Conservation (phyloP, 2,888 invertebrate species). For the Leptinotarsa rubiginosa region DNA sequence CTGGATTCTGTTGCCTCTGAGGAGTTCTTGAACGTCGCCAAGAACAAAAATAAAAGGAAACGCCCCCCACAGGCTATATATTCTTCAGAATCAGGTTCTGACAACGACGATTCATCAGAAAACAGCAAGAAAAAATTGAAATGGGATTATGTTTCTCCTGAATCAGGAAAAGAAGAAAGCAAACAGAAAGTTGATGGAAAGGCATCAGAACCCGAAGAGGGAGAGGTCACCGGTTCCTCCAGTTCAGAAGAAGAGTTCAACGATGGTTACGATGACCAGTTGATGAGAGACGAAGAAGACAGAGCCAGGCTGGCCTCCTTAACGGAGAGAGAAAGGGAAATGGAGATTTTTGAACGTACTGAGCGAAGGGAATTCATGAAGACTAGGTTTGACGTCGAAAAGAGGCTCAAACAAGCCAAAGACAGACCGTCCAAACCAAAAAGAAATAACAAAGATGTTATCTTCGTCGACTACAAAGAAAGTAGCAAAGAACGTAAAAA, state of each 20-base stretch:
- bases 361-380: slow-evolving; percentile 94
- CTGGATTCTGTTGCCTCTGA: slow-evolving; percentile 74
- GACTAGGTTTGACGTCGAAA: slow-evolving; percentile 95
- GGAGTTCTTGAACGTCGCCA: slow-evolving; percentile 85
- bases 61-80: slow-evolving; percentile 64
- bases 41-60: slow-evolving; percentile 78
- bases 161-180: slow-evolving; percentile 65
- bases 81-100: slow-evolving; percentile 59
- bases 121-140: slow-evolving; percentile 49
- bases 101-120: too few species aligned
- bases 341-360: slow-evolving; percentile 95
- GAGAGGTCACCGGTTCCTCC: too few species aligned
- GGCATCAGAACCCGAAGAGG: too few species aligned
- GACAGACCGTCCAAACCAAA: slow-evolving; percentile 75
- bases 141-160: slow-evolving; percentile 53
- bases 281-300: slow-evolving; percentile 98
- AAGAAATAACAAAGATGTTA: slow-evolving; percentile 73
- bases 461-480: slow-evolving; percentile 77
- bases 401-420: slow-evolving; percentile 85
- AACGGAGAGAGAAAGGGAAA: slow-evolving; percentile 97
- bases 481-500: slow-evolving; percentile 88
- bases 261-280: slow-evolving; percentile 96
- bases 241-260: slow-evolving; percentile 89
- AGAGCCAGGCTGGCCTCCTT: slow-evolving; percentile 88
- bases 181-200: slow-evolving; percentile 59